A percentile compares a stretch with the other conserved stretches of the same genome.
Evolutionary conservation across 2,113 vertebrate genomes (phyloP).

Genomic region (Chaetura pelagica): DNA sequence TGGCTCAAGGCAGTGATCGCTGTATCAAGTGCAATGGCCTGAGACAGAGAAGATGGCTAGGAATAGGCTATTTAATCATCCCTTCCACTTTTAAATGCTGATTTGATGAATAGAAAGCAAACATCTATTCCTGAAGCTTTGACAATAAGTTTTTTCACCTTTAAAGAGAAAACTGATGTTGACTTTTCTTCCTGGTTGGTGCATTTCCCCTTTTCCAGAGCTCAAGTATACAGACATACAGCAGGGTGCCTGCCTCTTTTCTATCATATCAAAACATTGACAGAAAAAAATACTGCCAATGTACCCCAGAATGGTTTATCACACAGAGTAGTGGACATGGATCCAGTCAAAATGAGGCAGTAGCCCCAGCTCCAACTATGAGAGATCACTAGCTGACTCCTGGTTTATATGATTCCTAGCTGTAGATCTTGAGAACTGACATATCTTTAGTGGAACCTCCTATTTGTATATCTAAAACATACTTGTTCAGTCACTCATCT

Average conservation of each 20-base stretch:
- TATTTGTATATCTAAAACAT: neutral
- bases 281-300: neutral
- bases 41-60: neutral
- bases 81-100: neutral
- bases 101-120: neutral
- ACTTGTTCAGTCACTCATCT: neutral
- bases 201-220: neutral
- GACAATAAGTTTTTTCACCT: neutral
- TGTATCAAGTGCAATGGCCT: neutral
- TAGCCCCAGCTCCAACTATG: neutral
- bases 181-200: neutral
- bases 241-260: neutral
- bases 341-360: neutral
- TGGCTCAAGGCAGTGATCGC: neutral
- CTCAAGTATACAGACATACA: neutral
- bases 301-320: neutral
- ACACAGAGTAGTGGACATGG: neutral
- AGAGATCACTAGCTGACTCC: accelerated
- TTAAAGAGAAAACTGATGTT: neutral
- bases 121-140: neutral
- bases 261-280: neutral
- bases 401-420: neutral
- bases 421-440: neutral
- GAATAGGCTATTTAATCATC: neutral
- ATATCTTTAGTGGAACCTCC: neutral